These are phyloP conservation scores for Baryphthengus martii DNA, from an alignment of 2,113 vertebrate genomes.

Conservation along the genomic window DNA sequence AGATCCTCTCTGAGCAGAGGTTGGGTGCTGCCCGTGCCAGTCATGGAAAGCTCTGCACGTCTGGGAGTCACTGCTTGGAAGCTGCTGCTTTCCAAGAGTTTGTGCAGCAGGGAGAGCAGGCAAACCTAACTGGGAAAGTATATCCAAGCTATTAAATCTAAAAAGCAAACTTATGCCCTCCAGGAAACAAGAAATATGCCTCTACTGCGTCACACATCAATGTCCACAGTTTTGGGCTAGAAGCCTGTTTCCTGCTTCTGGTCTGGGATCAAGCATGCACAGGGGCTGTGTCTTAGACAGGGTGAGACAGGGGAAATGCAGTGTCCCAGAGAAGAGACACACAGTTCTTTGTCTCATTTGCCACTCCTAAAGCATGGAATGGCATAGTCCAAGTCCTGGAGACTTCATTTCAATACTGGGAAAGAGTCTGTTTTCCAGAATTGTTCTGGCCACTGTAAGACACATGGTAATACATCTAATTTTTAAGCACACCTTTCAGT, in stretches of 20 bases:
- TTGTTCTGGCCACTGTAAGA: background rate
- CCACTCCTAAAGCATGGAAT: background rate
- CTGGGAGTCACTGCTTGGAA: background rate
- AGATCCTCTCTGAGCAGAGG: background rate
- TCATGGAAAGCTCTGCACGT: background rate
- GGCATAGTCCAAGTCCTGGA: background rate
- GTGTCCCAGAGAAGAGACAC: background rate
- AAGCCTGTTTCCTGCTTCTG: background rate
- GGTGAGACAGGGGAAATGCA: background rate
- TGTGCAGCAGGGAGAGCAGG: background rate
- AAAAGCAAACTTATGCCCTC: background rate
- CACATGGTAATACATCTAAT: rapidly evolving
- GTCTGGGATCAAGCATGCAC: background rate
- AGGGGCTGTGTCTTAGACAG: background rate
- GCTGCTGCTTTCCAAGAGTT: background rate
- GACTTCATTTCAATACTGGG: background rate
- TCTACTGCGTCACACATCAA: background rate
- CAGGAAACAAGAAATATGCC: background rate
- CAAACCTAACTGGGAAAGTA: background rate
- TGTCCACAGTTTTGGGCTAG: background rate
- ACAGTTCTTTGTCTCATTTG: background rate
- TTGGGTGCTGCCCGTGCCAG: rapidly evolving
- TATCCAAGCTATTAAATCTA: background rate
- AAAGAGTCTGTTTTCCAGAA: background rate
- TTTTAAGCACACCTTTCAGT: background rate